phyloP scores from a whole-genome alignment of 2,797 vertebrate species.

The Takifugu ocellatus region DNA sequence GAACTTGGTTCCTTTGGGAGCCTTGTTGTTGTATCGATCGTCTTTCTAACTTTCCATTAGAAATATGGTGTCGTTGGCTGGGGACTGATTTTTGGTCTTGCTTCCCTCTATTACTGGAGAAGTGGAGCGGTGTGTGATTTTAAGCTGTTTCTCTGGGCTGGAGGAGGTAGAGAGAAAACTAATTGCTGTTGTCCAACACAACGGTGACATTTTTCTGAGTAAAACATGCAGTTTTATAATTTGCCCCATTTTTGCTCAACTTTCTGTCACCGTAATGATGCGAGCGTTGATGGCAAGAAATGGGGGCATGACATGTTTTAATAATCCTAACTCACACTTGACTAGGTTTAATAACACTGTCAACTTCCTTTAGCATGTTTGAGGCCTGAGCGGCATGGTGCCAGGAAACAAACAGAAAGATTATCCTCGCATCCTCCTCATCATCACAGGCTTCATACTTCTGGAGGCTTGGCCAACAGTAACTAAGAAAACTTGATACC shows the following conservation, averaged over 20 bases:
- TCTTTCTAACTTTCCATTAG: conserved; percentile 45
- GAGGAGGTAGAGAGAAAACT: conserved; percentile 22
- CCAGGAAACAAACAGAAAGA: conserved; percentile 29
- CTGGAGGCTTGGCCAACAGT: too few relatives aligned
- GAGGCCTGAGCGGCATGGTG: conserved; percentile 30
- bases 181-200: conserved; percentile 44
- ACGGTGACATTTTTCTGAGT: conserved; percentile 29
- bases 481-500: conserved; percentile 9
- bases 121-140: conserved; percentile 23
- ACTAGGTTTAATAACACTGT: conserved; percentile 55
- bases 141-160: conserved; percentile 15
- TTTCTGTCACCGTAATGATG: conserved; percentile 33
- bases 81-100: conserved; percentile 24
- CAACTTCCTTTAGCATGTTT: conserved; percentile 39
- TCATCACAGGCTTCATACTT: conserved; percentile 12
- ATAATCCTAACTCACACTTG: conserved; percentile 46
- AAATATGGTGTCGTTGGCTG: conserved; percentile 31
- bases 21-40: conserved; percentile 52
- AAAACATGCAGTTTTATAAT: conserved; percentile 39
- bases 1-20: not conserved
- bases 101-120: conserved; percentile 9
- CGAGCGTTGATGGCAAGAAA: conserved; percentile 46
- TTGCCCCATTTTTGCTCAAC: conserved; percentile 33
- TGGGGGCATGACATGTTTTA: conserved; percentile 45
- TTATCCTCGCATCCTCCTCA: conserved; percentile 28